These are phyloP conservation scores for Harpagifer antarcticus DNA, from an alignment of 2,797 vertebrate species.

Conservation along the genomic window DNA sequence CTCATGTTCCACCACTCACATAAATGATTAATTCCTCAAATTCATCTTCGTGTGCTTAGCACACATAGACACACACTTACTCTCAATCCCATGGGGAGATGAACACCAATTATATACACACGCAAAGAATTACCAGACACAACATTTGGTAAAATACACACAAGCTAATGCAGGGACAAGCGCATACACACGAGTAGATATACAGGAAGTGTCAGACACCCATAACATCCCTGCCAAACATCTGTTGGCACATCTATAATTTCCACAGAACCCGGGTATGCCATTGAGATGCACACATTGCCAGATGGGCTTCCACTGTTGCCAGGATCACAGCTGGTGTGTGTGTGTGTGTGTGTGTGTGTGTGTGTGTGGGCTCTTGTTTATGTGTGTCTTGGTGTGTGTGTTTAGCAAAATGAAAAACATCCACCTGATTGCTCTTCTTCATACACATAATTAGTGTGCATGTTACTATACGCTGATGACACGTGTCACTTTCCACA, in stretches of 20 bases:
- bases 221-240: constrained; percentile 74
- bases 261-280: constrained; percentile 72
- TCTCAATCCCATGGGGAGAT: no score
- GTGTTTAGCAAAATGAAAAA: constrained; percentile 10
- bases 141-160: constrained; percentile 37
- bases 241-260: constrained; percentile 81
- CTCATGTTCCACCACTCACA: constrained; percentile 71
- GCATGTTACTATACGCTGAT: constrained; percentile 13
- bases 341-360: constrained; percentile 11
- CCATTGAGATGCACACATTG: constrained; percentile 71
- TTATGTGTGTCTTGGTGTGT: constrained; percentile 4
- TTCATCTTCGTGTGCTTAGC: constrained; percentile 59
- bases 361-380: neutral
- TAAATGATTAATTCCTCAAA: constrained; percentile 71
- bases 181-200: constrained; percentile 48
- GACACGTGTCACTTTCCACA: neutral
- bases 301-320: constrained; percentile 73
- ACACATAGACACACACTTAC: constrained; percentile 21
- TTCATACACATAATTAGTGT: constrained; percentile 24
- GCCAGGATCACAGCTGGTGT: constrained; percentile 72
- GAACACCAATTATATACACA: neutral
- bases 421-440: constrained; percentile 22
- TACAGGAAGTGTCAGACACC: constrained; percentile 56
- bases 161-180: constrained; percentile 27
- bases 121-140: constrained; percentile 31